A percentile compares a stretch with the other conserved stretches of the same genome.
Evolutionary conservation across 2,888 invertebrate genomes (phyloP).

Genomic region (Barypeithes pellucidus): DNA sequence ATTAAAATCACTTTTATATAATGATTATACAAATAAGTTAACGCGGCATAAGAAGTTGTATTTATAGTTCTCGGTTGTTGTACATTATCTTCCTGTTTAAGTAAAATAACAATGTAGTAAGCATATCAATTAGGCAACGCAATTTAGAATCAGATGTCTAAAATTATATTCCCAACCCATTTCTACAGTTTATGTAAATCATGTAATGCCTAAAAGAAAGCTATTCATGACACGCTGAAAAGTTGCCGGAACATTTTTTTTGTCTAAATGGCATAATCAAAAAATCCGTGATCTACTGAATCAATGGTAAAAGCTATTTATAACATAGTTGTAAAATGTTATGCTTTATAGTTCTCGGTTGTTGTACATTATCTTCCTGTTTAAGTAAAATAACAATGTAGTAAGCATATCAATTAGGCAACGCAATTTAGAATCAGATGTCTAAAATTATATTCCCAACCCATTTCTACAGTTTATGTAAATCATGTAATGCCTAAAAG

Average conservation of each 20-base stretch:
- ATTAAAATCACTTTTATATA: conserved; percentile 5
- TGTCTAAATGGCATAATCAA: no score
- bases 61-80: background rate
- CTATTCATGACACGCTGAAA: no score
- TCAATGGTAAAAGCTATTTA: no score
- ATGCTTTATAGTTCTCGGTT: background rate
- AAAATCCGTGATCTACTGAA: no score
- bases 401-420: background rate
- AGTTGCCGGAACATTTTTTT: no score
- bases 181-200: no score
- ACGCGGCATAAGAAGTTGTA: background rate
- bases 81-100: conserved; percentile 1
- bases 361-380: background rate
- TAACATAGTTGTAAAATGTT: no score
- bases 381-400: background rate
- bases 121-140: background rate
- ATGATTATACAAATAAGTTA: conserved; percentile 13
- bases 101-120: background rate
- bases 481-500: no score
- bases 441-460: no score
- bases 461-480: no score
- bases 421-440: background rate
- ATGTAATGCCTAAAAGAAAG: no score
- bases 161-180: no score
- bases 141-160: background rate